Percentiles rank a stretch among this genome's conserved stretches.
Conservation (phyloP, 2,797 vertebrate species). For the Champsocephalus gunnari region DNA sequence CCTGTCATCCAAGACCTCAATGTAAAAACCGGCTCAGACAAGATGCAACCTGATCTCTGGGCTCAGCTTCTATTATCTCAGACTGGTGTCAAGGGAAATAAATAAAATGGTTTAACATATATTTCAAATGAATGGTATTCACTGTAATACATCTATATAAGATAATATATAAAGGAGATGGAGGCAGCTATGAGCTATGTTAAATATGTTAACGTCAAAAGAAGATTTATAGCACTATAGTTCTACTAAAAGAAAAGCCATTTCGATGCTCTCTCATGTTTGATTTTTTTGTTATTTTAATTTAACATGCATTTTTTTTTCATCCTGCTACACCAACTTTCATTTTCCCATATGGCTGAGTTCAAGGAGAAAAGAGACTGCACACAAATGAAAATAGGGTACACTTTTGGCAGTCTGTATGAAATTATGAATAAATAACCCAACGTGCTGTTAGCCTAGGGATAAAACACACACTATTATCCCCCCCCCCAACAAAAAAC, state of each 20-base stretch:
- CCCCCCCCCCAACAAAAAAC: constrained; percentile 14
- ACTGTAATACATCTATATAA: constrained; percentile 18
- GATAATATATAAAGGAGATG: constrained; percentile 25
- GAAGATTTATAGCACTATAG: constrained; percentile 17
- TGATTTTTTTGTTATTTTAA: constrained; percentile 10
- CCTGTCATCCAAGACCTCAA: constrained; percentile 13
- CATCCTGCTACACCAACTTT: constrained; percentile 44
- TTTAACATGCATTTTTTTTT: constrained; percentile 29
- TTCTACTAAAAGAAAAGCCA: constrained; percentile 11
- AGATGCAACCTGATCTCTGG: constrained; percentile 1
- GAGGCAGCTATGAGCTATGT: not conserved
- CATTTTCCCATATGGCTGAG: constrained; percentile 59
- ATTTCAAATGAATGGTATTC: constrained; percentile 15
- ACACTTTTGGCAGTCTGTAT: constrained; percentile 66
- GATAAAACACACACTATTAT: constrained; percentile 73
- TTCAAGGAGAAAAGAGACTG: constrained; percentile 65
- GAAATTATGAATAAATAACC: constrained; percentile 81
- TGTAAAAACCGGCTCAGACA: constrained; percentile 6
- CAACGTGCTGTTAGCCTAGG: constrained; percentile 78
- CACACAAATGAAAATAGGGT: constrained; percentile 60
- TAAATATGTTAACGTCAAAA: constrained; percentile 27
- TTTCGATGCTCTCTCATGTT: constrained; percentile 19
- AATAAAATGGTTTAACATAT: not conserved
- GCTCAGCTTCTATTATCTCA: not conserved
- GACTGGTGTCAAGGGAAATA: not conserved